Evolutionary conservation across 1,140 invertebrate genomes (phyloP).

Genomic region (Hirudo medicinalis): DNA sequence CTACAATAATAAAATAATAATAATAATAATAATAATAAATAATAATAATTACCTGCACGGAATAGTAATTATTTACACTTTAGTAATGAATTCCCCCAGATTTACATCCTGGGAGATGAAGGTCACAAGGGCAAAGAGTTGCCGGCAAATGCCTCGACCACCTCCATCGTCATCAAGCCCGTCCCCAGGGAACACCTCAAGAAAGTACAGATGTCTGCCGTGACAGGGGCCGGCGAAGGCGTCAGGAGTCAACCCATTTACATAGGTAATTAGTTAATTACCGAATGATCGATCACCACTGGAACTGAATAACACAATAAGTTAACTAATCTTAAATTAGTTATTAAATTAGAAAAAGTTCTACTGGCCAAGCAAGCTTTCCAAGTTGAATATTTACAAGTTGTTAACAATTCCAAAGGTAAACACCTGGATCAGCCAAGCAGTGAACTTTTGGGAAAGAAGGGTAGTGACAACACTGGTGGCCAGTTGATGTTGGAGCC

Average conservation of each 20-base stretch:
- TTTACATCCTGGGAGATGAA: conserved; percentile 40
- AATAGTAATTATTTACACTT: too few relatives aligned
- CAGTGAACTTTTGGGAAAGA: not conserved
- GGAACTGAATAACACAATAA: too few relatives aligned
- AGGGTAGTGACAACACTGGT: not conserved
- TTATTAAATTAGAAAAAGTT: not conserved
- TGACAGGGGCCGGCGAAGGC: conserved; percentile 46
- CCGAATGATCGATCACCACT: too few relatives aligned
- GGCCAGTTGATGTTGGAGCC: conserved; percentile 46
- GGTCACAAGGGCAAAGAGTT: conserved; percentile 55
- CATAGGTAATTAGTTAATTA: conserved; percentile 29
- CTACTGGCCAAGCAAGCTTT: too few relatives aligned
- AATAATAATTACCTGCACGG: too few relatives aligned
- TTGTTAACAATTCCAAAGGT: too few relatives aligned
- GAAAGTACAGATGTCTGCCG: conserved; percentile 57
- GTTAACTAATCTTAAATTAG: too few relatives aligned
- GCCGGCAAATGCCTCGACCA: conserved; percentile 57
- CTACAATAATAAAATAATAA: too few relatives aligned
- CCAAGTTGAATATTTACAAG: too few relatives aligned
- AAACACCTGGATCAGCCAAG: not conserved
- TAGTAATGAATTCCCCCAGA: too few relatives aligned
- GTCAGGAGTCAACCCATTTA: conserved; percentile 31
- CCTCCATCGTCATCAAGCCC: conserved; percentile 33
- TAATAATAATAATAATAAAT: too few relatives aligned
- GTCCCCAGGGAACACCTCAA: conserved; percentile 56